A percentile compares a stretch with the other conserved stretches of the same genome.
Evolutionary conservation across 2,888 invertebrate genomes (phyloP).

Genomic region (Eubasilissa splendida): DNA sequence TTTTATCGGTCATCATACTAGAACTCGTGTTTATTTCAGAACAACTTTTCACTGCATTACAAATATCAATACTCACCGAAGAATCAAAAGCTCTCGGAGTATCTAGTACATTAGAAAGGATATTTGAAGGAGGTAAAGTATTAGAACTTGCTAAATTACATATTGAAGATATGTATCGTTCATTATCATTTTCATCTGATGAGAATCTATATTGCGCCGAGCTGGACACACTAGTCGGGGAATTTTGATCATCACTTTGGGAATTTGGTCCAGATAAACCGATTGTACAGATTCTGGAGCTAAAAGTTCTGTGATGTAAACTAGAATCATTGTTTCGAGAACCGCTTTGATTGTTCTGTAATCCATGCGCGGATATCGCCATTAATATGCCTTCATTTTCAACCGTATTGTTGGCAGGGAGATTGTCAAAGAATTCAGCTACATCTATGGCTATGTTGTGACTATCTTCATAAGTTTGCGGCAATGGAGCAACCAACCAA

Average conservation of each 20-base stretch:
- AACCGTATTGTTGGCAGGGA: constrained; percentile 73
- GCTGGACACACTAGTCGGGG: background rate
- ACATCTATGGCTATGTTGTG: constrained; percentile 65
- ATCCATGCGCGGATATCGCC: constrained; percentile 82
- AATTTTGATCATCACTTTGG: background rate
- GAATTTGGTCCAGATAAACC: constrained; percentile 36
- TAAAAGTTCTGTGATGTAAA: constrained; percentile 24
- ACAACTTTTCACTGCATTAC: background rate
- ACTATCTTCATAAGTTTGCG: constrained; percentile 65
- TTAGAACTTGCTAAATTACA: background rate
- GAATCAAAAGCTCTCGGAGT: background rate
- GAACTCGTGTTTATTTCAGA: no score
- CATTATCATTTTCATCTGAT: constrained; percentile 4
- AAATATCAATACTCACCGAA: background rate
- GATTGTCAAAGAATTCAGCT: constrained; percentile 72
- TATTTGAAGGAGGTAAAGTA: constrained; percentile 1
- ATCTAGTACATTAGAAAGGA: background rate
- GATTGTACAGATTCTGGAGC: constrained; percentile 22
- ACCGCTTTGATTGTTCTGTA: constrained; percentile 66
- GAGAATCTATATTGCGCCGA: constrained; percentile 19
- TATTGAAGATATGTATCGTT: background rate
- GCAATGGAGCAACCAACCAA: constrained; percentile 71
- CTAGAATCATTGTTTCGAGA: constrained; percentile 21
- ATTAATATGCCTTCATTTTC: constrained; percentile 82
- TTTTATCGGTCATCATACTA: background rate